phyloP scores from a whole-genome alignment of 2,888 invertebrate genomes.

The Salticus scenicus region DNA sequence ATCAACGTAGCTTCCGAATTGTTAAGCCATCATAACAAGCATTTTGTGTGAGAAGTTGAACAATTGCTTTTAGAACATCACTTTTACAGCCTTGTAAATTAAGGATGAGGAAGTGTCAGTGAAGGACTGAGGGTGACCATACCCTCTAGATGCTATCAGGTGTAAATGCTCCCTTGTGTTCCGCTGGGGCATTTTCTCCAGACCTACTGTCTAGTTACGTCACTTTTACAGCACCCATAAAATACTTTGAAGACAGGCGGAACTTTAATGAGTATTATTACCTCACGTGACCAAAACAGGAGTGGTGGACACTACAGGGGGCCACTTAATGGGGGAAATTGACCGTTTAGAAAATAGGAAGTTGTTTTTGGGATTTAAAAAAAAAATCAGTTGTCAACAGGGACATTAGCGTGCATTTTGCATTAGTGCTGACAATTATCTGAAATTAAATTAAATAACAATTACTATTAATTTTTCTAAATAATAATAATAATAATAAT shows the following conservation, averaged over 20 bases:
- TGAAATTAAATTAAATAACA: no score
- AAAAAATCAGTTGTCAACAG: no score
- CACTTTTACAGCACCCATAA: slow-evolving; percentile 66
- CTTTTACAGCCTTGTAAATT: slow-evolving; percentile 27
- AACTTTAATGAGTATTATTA: slow-evolving; percentile 60
- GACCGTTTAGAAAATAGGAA: not conserved
- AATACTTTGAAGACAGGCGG: slow-evolving; percentile 48
- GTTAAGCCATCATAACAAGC: not conserved
- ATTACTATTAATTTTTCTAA: no score
- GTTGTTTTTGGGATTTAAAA: not conserved
- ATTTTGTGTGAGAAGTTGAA: not conserved
- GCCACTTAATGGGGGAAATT: not conserved
- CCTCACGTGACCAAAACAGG: slow-evolving; percentile 55
- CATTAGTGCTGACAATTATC: no score
- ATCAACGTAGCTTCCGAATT: not conserved
- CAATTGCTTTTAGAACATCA: not conserved
- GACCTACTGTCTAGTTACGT: slow-evolving; percentile 49
- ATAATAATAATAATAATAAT: no score
- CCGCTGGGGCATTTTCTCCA: slow-evolving; percentile 22
- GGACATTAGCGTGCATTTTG: no score
- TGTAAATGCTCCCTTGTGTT: slow-evolving; percentile 24
- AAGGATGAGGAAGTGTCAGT: not conserved
- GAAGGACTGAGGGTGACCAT: slow-evolving; percentile 5
- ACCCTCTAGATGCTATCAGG: slow-evolving; percentile 44
- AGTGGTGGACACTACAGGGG: not conserved